Evolutionary conservation across 2,888 invertebrate genomes (phyloP).

Genomic region (Drosophila melanosoma): DNA sequence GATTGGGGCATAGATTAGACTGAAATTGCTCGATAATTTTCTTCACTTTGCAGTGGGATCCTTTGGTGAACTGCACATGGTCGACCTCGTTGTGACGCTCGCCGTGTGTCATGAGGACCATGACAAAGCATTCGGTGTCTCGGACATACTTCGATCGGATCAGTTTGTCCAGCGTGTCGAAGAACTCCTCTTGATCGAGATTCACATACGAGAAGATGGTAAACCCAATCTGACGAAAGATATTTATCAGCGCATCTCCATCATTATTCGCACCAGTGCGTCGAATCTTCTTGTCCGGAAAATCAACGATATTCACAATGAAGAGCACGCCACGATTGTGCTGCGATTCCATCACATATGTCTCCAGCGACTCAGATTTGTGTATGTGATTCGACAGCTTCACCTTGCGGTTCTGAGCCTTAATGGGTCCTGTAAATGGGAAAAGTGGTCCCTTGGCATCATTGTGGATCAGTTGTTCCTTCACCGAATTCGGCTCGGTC

Average conservation of each 20-base stretch:
- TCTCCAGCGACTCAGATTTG: slow-evolving; percentile 60
- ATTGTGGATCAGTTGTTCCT: neutral
- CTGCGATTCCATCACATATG: slow-evolving; percentile 85
- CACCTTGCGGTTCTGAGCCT: slow-evolving; percentile 46
- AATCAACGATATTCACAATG: slow-evolving; percentile 88
- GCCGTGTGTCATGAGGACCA: slow-evolving; percentile 90
- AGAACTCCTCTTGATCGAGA: slow-evolving; percentile 83
- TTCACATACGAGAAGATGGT: slow-evolving; percentile 78
- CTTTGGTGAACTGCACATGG: slow-evolving; percentile 87
- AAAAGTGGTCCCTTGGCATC: slow-evolving; percentile 35
- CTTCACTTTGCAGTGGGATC: slow-evolving; percentile 85
- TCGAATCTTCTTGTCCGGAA: slow-evolving; percentile 83
- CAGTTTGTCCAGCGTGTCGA: slow-evolving; percentile 85
- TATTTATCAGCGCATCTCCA: slow-evolving; percentile 86
- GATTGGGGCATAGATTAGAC: slow-evolving; percentile 86
- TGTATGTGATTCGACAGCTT: slow-evolving; percentile 68
- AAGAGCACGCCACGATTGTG: slow-evolving; percentile 87
- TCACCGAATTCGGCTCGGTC: neutral
- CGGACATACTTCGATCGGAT: slow-evolving; percentile 84
- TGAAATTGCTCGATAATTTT: slow-evolving; percentile 88
- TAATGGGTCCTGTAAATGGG: slow-evolving; percentile 54
- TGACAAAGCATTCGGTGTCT: slow-evolving; percentile 87
- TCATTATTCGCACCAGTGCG: slow-evolving; percentile 88
- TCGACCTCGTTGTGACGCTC: slow-evolving; percentile 85
- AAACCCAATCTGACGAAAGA: slow-evolving; percentile 88